Conservation (phyloP, 1,140 invertebrate genomes). For the Pseudachorutes palmiensis region DNA sequence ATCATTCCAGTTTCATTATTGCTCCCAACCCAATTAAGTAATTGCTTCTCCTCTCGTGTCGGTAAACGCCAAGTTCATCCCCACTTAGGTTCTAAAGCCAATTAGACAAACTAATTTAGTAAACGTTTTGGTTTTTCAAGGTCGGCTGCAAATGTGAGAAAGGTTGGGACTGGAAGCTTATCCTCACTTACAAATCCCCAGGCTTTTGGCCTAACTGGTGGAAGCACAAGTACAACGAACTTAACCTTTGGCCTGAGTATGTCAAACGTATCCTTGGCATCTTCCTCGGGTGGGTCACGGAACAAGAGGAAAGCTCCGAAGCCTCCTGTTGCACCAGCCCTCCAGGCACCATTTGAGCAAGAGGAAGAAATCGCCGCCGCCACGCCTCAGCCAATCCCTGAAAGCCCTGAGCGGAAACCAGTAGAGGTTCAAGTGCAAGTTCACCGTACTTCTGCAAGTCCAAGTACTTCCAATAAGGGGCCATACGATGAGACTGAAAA, state of each 20-base stretch:
- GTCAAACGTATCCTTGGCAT: conserved; percentile 32
- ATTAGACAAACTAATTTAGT: no score
- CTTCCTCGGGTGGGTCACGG: conserved; percentile 29
- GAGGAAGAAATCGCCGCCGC: conserved; percentile 22
- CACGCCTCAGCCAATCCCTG: not conserved
- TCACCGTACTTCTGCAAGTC: not conserved
- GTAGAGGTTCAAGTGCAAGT: conserved; percentile 1
- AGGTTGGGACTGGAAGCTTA: not conserved
- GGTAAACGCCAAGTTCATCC: no score
- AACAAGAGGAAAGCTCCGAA: conserved; percentile 32
- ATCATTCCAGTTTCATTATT: no score
- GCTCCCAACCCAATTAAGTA: no score
- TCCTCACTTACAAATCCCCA: not conserved
- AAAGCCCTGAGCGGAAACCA: not conserved
- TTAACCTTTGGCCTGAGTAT: conserved; percentile 33
- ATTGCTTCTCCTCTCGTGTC: no score
- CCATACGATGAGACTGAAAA: not conserved
- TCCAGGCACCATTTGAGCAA: conserved; percentile 29
- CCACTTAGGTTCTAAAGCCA: no score
- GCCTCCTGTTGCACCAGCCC: conserved; percentile 20
- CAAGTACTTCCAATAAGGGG: not conserved
- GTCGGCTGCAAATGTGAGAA: not conserved
- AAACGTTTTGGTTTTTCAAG: no score
- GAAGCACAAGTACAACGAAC: conserved; percentile 27
- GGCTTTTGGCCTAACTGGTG: not conserved